Base-by-base conservation (phyloP, 2,888 invertebrate species). In the Julus scanicus region DNA sequence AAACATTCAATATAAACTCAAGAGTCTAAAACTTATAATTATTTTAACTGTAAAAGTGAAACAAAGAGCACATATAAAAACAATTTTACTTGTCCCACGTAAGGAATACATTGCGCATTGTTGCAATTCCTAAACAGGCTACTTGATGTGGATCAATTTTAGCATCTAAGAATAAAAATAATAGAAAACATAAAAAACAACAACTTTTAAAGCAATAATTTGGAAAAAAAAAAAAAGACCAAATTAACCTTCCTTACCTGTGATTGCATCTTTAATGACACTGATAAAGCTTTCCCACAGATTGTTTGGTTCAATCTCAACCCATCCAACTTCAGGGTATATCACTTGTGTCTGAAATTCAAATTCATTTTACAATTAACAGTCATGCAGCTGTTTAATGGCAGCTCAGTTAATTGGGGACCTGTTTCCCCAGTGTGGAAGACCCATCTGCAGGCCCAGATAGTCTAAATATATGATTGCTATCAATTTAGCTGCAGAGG, bases 241-340 rank as follows among this genome's bases (percentile, higher is more conserved):
- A 29, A 29, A 29, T 29, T 29, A 29, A 29, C 29, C 29, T 29
- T 88, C 89, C 90, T 90, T 90, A 92, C 92, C 91, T 90, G 89
- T 89, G 49, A 93, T 90, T 39, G 96, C 95, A 88, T 94, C 93
- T 90, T 94, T 94, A 87, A 97, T 94, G 88, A 97, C 96, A 91
- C 92, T 92, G 63, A 95, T 92, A 90, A 96, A 94, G 89, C 94
- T 94, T 8, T 93, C 92, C 96, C 97, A 97, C 89, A 98, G 92
- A 90, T 94, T 94, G 90, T 96, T 95, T 1, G 98, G 97, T 91
- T 97, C 95, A 90, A 98, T 97, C 94, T 98, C 98, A 89, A 96
- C 96, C 92, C 94, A 95, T 17, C 97, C 97, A 86, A 95, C 94
- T 90, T 94, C 92, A 0, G 97, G 97, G 92, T 96, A 96, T 71